Evolutionary conservation across 2,888 invertebrate genomes (phyloP).

Genomic region (Eledona agricola): DNA sequence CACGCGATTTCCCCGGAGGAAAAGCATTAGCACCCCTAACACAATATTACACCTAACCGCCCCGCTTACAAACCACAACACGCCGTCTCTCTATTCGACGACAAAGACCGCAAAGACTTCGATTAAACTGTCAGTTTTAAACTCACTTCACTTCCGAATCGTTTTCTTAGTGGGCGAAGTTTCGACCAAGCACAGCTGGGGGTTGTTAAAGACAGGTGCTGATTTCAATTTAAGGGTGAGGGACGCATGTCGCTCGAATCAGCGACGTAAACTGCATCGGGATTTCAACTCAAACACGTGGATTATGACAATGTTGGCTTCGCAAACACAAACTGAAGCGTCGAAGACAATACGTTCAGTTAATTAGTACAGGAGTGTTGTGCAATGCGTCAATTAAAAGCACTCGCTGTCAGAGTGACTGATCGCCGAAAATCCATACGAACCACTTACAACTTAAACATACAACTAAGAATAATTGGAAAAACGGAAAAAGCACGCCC

Average conservation of each 20-base stretch:
- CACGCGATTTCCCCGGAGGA: constrained; percentile 52
- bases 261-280: constrained; percentile 19
- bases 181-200: too few relatives aligned
- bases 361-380: constrained; percentile 28
- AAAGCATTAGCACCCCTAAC: constrained; percentile 53
- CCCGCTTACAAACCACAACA: constrained; percentile 49
- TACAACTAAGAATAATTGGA: too few relatives aligned
- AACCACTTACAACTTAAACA: too few relatives aligned
- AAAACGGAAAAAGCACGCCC: too few relatives aligned
- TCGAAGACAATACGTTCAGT: constrained; percentile 23
- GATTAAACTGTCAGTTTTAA: constrained; percentile 43
- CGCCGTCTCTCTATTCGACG: constrained; percentile 38
- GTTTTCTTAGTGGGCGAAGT: constrained; percentile 5
- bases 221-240: too few relatives aligned
- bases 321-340: constrained; percentile 20
- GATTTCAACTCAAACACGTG: constrained; percentile 23
- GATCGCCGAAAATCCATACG: too few relatives aligned
- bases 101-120: constrained; percentile 38
- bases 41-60: constrained; percentile 53
- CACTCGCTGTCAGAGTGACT: constrained; percentile 17
- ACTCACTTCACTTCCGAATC: constrained; percentile 24
- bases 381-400: constrained; percentile 21
- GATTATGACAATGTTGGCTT: constrained; percentile 24
- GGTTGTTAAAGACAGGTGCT: too few relatives aligned
- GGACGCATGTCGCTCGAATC: constrained; percentile 16